phyloP scores from a whole-genome alignment of 2,113 vertebrate genomes.

The Fulmarus glacialis region DNA sequence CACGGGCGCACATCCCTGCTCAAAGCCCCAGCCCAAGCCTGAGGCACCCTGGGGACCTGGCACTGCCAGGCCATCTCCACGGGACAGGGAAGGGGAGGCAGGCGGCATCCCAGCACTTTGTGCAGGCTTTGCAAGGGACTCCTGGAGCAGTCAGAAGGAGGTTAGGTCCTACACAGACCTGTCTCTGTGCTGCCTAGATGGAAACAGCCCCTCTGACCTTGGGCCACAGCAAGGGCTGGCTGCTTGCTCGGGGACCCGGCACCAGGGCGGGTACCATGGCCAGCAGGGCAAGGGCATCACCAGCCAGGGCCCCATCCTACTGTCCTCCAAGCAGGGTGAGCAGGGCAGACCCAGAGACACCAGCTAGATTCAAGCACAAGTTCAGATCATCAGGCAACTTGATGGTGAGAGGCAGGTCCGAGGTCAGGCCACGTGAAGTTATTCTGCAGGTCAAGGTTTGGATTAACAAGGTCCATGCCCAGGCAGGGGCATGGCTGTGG shows the following conservation, averaged over 20 bases:
- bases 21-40: neutral
- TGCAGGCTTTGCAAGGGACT: neutral
- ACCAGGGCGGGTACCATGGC: neutral
- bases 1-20: neutral
- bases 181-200: neutral
- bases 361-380: too few species aligned
- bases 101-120: neutral
- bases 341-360: neutral
- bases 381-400: neutral
- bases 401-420: neutral
- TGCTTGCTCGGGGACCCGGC: too few species aligned
- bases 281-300: neutral
- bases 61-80: neutral
- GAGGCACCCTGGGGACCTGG: neutral
- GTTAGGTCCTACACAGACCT: too few species aligned
- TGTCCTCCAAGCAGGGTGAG: neutral
- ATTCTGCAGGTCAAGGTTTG: neutral
- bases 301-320: neutral
- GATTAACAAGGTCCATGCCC: neutral
- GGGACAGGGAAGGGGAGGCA: neutral
- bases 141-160: neutral
- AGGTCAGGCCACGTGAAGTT: neutral
- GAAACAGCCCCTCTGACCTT: neutral
- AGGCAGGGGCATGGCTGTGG: neutral
- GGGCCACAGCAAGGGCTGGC: neutral